Base-by-base conservation (phyloP, 2,797 vertebrate species). In the Acridotheres tristis region DNA sequence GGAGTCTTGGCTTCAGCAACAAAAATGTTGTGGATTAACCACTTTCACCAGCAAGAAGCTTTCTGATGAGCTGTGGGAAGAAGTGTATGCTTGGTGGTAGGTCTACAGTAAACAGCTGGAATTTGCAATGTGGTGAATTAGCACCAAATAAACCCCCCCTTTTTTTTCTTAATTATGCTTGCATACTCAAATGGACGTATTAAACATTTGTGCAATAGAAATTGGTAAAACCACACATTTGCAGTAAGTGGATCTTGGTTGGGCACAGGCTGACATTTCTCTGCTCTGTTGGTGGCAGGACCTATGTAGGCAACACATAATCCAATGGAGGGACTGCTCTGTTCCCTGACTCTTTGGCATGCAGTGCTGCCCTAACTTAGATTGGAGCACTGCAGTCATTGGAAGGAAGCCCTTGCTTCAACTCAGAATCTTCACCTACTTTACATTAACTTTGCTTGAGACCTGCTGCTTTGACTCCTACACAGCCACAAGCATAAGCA, bases 11-110 rank as follows among this genome's bases (percentile, higher is more conserved):
- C 89, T 95, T 91, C 74, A 74, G 85, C 61, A 94, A 73, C 80
- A 93, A 79, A 88, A 94, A 90, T 96, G 83, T 87, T 94, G 95
- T 73, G 93, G 96, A 96, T 97, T 94, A 95, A 95, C 96, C 94
- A 94, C 93, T 95, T 94, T 94, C 34, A 90, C 94, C 94, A 96
- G 77, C 11, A 8, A 94, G 92, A 84, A 48, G 89, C 89, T 95
- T 94, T 96, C 88, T 88, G 92, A 92, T 93, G 91, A 90, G 74
- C 85, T 91, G 73, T 94, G 94, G 93, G 89, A 93, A 93, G 91
- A 91, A 92, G 67, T 50, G 34, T 73, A 38, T 73, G 77, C 88
- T 69, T 94, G 91, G 93, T 11, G 53, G 96, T 95, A 85, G 94
- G 88, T 96, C 95, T 89, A 1, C 77, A 91, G 77, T 71, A 82